Evolutionary conservation across 2,113 vertebrate genomes (phyloP).

Genomic region (Melanotaenia duboulayi): DNA sequence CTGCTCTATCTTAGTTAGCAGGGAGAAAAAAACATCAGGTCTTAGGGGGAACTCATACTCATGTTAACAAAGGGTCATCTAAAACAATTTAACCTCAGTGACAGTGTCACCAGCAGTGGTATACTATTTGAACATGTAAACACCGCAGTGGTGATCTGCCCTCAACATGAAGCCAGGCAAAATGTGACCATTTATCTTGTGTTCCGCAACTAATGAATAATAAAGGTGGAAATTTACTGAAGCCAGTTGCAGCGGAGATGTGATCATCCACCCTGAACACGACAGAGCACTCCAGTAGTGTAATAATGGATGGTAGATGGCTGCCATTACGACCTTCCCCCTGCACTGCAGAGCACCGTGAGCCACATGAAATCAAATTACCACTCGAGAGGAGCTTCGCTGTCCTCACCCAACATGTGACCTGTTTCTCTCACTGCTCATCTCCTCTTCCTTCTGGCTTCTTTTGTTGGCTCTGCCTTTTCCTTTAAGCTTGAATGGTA

Average conservation of each 20-base stretch:
- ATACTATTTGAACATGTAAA: conserved; percentile 23
- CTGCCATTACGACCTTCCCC: conserved; percentile 70
- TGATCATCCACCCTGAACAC: conserved; percentile 72
- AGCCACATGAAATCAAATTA: conserved; percentile 79
- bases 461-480: background rate
- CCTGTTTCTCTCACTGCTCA: conserved; percentile 17
- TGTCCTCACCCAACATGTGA: conserved; percentile 39
- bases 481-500: background rate
- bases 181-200: conserved; percentile 44
- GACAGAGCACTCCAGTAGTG: conserved; percentile 50
- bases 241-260: conserved; percentile 58
- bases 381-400: conserved; percentile 64
- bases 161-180: conserved; percentile 33
- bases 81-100: conserved; percentile 36
- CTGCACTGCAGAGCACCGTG: conserved; percentile 61
- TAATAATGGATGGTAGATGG: conserved; percentile 75
- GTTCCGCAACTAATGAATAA: conserved; percentile 57
- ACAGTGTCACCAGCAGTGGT: background rate
- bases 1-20: background rate
- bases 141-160: conserved; percentile 3
- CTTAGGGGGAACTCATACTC: background rate
- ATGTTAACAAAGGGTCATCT: conserved; percentile 24
- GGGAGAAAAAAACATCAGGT: background rate
- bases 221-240: conserved; percentile 56
- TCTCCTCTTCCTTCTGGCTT: conserved; percentile 12